Percentiles rank a stretch among this genome's conserved stretches.
phyloP scores from a whole-genome alignment of 2,113 vertebrate species.

The Macrotus californicus region DNA sequence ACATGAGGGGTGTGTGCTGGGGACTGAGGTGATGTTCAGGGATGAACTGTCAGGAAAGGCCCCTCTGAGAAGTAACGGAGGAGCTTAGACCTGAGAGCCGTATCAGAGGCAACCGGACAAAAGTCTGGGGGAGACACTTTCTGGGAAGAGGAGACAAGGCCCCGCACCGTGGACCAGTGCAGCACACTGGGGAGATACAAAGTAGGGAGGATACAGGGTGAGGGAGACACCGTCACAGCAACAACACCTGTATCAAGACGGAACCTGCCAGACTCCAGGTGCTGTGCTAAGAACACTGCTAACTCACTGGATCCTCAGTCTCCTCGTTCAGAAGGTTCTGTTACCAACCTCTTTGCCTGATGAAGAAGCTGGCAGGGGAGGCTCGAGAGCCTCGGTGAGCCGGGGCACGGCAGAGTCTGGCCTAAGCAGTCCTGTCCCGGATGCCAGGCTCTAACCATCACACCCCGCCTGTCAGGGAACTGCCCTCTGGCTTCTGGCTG shows the following conservation, averaged over 20 bases:
- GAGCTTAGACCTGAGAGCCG: neutral
- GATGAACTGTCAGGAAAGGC: neutral
- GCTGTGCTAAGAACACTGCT: neutral
- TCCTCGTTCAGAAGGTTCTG: neutral
- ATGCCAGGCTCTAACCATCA: neutral
- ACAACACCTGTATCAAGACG: no score
- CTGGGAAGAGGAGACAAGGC: neutral
- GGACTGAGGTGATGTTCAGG: no score
- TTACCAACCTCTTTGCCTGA: neutral
- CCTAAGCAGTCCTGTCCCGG: neutral
- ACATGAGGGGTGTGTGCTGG: accelerated
- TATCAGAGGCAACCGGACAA: neutral
- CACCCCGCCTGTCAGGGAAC: neutral
- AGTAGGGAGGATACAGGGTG: accelerated
- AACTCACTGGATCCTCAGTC: neutral
- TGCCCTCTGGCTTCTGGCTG: neutral
- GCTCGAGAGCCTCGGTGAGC: no score
- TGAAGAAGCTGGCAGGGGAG: neutral
- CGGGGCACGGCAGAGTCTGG: accelerated
- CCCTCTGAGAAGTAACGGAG: neutral
- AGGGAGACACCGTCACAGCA: neutral
- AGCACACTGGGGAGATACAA: accelerated
- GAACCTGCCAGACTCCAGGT: neutral
- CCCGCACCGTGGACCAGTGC: neutral
- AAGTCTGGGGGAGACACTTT: neutral